Evolutionary conservation across 2,113 vertebrate genomes (phyloP), one percentile per base, ranked within the genome.

Genomic region (Coturnix japonica): DNA sequence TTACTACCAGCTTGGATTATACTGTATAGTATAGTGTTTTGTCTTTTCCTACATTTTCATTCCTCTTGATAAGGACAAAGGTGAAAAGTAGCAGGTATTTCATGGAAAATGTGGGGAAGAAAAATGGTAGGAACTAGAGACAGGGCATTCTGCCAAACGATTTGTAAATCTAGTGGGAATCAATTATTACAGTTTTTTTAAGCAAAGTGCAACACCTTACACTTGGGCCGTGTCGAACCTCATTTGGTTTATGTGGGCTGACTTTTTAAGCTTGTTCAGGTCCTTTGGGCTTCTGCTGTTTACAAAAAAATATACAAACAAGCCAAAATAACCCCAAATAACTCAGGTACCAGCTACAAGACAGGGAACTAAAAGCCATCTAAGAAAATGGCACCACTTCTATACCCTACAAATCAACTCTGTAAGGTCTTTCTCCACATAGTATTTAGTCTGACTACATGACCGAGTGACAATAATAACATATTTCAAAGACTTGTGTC

Each of bases 91-190:
- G 21, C 11, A n/a, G 25, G 26, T n/a, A 56, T 46, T 71, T 77
- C 25, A 75, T 25, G 35, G 59, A 61, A 25, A 61, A 37, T 37
- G 37, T 54, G 77, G 78, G 39, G 33, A 82, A 33, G 57, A 91
- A 63, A 81, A 90, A 84, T 95, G 56, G 54, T 67, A 82, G 66
- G 74, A 89, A 26, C n/a, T 70, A 59, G 64, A 85, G 51, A 41
- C 51, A 53, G 46, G 25, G 85, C 5, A 3, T 89, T 92, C 71
- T 93, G 92, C 81, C 91, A 92, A 95, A 78, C 31, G n/a, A 49
- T 93, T 93, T 87, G 47, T 69, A 85, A 89, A 71, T 35, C 81
- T 54, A 85, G 47, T 77, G 78, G 64, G 78, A 93, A 85, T 17
- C 43, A 53, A 51, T 92, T 89, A 89, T 82, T 82, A 31, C 18